These are phyloP conservation scores for silkworm (Bombyx mori) DNA, from an alignment of 1,140 invertebrate genomes.

Conservation along the genomic window DNA sequence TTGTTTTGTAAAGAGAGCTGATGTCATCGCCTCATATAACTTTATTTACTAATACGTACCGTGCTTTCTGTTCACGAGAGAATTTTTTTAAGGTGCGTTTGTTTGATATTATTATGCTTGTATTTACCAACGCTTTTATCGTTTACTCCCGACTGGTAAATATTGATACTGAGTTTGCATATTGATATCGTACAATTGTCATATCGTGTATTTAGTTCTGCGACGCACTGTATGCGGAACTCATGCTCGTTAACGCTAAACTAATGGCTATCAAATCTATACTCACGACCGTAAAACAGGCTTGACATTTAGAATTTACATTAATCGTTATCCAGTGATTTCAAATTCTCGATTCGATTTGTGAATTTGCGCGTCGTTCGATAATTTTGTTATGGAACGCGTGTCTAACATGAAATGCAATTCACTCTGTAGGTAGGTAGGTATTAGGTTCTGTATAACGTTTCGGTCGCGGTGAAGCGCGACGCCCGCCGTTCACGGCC, in stretches of 20 bases:
- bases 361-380: too few species aligned
- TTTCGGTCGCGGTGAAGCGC: slow-evolving; percentile 37
- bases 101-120: background rate
- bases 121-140: background rate
- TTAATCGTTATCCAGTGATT: too few species aligned
- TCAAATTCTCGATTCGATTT: too few species aligned
- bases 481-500: slow-evolving; percentile 63
- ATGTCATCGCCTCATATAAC: slow-evolving; percentile 1
- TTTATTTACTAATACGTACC: background rate
- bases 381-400: slow-evolving; percentile 4
- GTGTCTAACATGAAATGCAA: slow-evolving; percentile 49
- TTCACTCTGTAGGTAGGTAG: slow-evolving; percentile 15
- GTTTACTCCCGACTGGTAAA: background rate
- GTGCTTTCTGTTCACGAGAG: slow-evolving; percentile 2
- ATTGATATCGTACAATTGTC: too few species aligned
- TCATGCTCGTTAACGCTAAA: too few species aligned
- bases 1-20: background rate
- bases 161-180: background rate
- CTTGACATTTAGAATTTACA: too few species aligned
- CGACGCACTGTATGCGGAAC: too few species aligned
- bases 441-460: too few species aligned
- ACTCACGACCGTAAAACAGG: background rate
- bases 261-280: background rate
- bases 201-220: too few species aligned
- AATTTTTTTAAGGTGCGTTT: background rate